Conservation (phyloP, 2,797 vertebrate genomes). For the Miichthys miiuy region DNA sequence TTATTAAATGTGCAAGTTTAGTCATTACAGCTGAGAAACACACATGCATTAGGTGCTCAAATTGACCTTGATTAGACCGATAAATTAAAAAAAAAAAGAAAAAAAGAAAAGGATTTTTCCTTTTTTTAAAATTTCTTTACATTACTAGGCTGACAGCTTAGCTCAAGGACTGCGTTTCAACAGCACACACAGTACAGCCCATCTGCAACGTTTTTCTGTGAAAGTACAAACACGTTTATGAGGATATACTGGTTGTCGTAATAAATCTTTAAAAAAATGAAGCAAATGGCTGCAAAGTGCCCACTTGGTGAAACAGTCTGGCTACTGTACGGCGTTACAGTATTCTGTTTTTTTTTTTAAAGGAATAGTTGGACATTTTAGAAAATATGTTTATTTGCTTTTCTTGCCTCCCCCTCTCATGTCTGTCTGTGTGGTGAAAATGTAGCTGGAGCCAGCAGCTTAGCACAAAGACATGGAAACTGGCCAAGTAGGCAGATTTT, state of each 20-base stretch:
- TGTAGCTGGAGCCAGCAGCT: conserved; percentile 12
- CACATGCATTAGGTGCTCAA: conserved; percentile 13
- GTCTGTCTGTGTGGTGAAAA: background rate
- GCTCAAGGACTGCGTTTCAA: conserved; percentile 4
- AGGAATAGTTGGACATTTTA: background rate
- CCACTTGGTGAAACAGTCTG: conserved; percentile 22
- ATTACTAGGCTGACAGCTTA: conserved; percentile 6
- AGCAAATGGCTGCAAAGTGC: conserved; percentile 34
- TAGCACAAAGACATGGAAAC: conserved; percentile 10
- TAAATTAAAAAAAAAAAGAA: conserved; percentile 7
- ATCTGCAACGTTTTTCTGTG: conserved; percentile 2
- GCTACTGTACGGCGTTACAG: conserved; percentile 13
- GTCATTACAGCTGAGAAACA: conserved; percentile 32
- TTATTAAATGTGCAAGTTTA: conserved; percentile 58
- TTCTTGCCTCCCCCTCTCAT: background rate
- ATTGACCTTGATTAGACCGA: conserved; percentile 29
- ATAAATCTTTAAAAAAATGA: conserved; percentile 22
- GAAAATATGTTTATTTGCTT: background rate
- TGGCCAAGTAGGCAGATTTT: background rate
- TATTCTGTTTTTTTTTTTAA: conserved; percentile 14
- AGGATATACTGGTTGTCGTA: conserved; percentile 31
- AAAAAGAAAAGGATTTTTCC: background rate
- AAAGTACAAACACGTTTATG: conserved; percentile 34
- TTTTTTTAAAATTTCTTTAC: background rate
- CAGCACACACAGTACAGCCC: background rate